These are phyloP conservation scores for Gasterosteus aculeatus DNA, from an alignment of 2,113 vertebrate genomes.

Conservation along the genomic window DNA sequence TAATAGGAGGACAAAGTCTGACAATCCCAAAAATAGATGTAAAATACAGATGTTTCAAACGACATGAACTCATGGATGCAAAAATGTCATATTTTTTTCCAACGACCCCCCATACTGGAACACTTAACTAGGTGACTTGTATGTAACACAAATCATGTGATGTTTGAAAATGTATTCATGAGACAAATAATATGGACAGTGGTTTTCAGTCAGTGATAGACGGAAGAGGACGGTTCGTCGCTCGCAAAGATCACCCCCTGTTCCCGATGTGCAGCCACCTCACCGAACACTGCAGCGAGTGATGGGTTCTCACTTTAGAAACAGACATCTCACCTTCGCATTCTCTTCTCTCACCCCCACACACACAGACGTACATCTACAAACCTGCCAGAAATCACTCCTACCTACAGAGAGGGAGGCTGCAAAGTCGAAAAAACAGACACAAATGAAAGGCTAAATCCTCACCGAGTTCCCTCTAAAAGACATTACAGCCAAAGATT, in stretches of 20 bases:
- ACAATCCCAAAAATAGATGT: not conserved
- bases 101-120: not conserved
- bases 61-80: not conserved
- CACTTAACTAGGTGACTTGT: not conserved
- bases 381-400: conserved; percentile 41
- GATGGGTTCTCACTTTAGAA: conserved; percentile 26
- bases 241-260: conserved; percentile 46
- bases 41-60: not conserved
- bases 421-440: conserved; percentile 21
- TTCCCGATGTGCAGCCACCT: conserved; percentile 36
- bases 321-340: not conserved
- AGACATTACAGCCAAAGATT: conserved; percentile 17
- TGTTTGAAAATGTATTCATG: conserved; percentile 10
- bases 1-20: not conserved
- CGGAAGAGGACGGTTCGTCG: conserved; percentile 39
- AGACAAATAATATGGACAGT: conserved; percentile 25
- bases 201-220: conserved; percentile 33
- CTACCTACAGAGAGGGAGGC: conserved; percentile 9
- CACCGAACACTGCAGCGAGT: conserved; percentile 35
- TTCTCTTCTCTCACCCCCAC: not conserved
- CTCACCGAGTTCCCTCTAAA: conserved; percentile 37
- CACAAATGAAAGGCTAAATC: conserved; percentile 62
- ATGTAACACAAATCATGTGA: not conserved
- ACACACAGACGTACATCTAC: conserved; percentile 4
- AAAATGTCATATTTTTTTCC: not conserved